Conservation (phyloP, 2,888 invertebrate species). For the Drosophila glabriapex region DNA sequence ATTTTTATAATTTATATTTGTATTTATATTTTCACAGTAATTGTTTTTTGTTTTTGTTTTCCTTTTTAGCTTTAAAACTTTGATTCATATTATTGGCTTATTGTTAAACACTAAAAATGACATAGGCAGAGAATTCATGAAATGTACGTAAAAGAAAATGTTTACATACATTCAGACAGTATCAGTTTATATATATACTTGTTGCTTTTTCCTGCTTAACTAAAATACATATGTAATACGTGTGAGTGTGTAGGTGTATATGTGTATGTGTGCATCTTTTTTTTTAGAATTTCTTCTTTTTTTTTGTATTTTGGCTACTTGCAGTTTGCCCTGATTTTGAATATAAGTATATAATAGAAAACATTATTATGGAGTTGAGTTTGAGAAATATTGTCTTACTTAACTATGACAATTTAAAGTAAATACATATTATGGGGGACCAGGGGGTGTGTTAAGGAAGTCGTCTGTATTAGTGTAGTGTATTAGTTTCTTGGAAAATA, state of each 20-base stretch:
- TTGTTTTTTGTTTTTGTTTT: conserved; percentile 39
- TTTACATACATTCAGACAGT: conserved; percentile 63
- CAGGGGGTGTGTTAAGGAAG: conserved; percentile 39
- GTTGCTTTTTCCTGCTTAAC: conserved; percentile 43
- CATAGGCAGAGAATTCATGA: conserved; percentile 62
- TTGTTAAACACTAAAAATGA: conserved; percentile 62
- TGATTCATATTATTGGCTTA: conserved; percentile 62
- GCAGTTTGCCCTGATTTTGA: conserved; percentile 62
- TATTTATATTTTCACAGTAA: conserved; percentile 61
- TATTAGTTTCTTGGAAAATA: conserved; percentile 47
- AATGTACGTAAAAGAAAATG: conserved; percentile 66
- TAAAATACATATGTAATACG: conserved; percentile 62
- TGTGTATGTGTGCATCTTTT: conserved; percentile 20
- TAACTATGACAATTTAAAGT: conserved; percentile 73
- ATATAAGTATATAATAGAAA: conserved; percentile 64
- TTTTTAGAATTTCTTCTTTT: conserved; percentile 20
- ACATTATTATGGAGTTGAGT: conserved; percentile 54
- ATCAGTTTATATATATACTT: conserved; percentile 32
- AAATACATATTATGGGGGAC: conserved; percentile 50
- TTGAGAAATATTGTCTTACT: conserved; percentile 60
- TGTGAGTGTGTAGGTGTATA: conserved; percentile 27
- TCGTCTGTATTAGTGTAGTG: conserved; percentile 19
- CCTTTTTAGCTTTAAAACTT: conserved; percentile 60
- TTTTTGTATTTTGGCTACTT: conserved; percentile 61
- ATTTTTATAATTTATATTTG: conserved; percentile 48